Evolutionary conservation across 1,140 invertebrate genomes (phyloP).

Genomic region (Drosophila micromelanica): DNA sequence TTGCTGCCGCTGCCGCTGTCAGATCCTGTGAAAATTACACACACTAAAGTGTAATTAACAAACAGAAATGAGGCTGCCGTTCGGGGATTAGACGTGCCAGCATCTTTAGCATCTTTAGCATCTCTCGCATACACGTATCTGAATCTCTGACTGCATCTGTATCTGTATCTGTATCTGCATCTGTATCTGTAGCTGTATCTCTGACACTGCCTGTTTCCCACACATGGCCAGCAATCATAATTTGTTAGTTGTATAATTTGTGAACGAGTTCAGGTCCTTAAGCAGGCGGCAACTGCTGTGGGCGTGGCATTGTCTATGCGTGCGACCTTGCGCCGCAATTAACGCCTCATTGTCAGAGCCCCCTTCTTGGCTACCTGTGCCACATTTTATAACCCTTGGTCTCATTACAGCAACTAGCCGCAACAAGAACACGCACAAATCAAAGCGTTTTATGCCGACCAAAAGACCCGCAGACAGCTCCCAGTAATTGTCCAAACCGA

Average conservation of each 20-base stretch:
- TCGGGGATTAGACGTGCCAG: conserved; percentile 66
- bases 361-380: conserved; percentile 8
- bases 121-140: conserved; percentile 19
- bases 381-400: conserved; percentile 26
- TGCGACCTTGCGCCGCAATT: conserved; percentile 70
- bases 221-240: conserved; percentile 38
- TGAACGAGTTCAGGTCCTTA: conserved; percentile 19
- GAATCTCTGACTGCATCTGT: conserved; percentile 1
- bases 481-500: conserved; percentile 36
- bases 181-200: too few relatives aligned
- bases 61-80: conserved; percentile 80
- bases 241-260: conserved; percentile 49
- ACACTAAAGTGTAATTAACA: conserved; percentile 78
- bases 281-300: neutral
- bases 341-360: conserved; percentile 46
- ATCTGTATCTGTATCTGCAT: neutral
- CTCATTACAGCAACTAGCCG: conserved; percentile 67
- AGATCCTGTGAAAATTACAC: conserved; percentile 80
- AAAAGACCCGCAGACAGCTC: neutral
- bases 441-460: conserved; percentile 64
- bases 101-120: conserved; percentile 52
- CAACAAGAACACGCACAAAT: conserved; percentile 39
- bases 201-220: conserved; percentile 66
- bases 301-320: conserved; percentile 22
- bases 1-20: conserved; percentile 23